phyloP scores from a whole-genome alignment of 2,113 vertebrate species.

The Oreocharis arfaki region DNA sequence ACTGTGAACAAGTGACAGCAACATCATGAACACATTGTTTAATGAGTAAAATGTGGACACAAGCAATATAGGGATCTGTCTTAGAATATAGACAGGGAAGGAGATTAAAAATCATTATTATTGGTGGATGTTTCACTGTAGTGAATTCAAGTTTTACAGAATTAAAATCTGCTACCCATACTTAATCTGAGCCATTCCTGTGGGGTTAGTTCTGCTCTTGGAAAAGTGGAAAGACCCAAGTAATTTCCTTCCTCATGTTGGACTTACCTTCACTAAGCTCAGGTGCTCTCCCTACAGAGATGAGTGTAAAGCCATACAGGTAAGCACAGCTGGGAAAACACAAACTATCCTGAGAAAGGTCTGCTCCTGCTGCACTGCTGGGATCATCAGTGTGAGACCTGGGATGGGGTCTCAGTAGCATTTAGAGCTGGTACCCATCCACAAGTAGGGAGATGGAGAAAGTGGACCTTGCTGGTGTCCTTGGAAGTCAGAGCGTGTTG shows the following conservation, averaged over 20 bases:
- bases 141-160: not conserved
- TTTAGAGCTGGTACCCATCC: not conserved
- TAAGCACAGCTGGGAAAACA: not conserved
- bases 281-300: not conserved
- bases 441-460: not conserved
- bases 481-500: not conserved
- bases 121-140: not conserved
- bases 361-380: not conserved
- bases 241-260: not conserved
- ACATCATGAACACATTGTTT: not conserved
- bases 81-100: not conserved
- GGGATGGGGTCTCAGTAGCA: rapidly evolving
- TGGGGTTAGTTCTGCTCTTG: not conserved
- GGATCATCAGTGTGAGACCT: not conserved
- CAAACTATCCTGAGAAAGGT: not conserved
- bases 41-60: not conserved
- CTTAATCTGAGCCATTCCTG: not conserved
- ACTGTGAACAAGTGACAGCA: not conserved
- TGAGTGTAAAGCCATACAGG: not conserved
- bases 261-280: not conserved
- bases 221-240: not conserved
- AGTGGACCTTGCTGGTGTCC: not conserved
- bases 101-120: not conserved
- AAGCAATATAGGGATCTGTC: not conserved
- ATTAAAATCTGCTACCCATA: not conserved